Evolutionary conservation across 2,113 vertebrate genomes (phyloP), one percentile per base, ranked within the genome.

Genomic region (Asarcornis scutulata): DNA sequence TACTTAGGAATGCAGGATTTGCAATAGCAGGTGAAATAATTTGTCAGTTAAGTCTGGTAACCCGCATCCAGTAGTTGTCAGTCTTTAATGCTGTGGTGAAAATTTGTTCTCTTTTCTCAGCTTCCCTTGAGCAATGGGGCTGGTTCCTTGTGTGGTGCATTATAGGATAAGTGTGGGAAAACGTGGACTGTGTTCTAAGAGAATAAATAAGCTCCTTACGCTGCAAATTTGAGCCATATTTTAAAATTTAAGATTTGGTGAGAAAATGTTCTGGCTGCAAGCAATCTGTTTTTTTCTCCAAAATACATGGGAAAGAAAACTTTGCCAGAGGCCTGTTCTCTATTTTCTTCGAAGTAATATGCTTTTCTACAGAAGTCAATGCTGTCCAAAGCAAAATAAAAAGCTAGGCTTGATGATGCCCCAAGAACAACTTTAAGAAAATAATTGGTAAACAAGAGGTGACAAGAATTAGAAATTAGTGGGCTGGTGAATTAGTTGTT

Each of bases 1-100:
- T 52, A 82, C 82, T 82, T 55, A 46, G 62, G 88, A 94, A 92
- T 84, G 88, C 74, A 92, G 48, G 72, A 88, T 96, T 93, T 95
- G 88, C 81, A 86, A 32, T 44, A 73, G 32, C 79, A 96, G 88
- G 89, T 89, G 81, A 89, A 96, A 93, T 84, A 75, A 76, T 90
- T 95, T 93, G 76, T 93, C 76, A 77, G 73, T 83, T 58, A 77
- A 18, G n/a, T 78, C 82, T 96, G 59, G 69, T 95, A 96, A 92
- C 77, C 62, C 93, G 78, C 76, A 58, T 88, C 13, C 76, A 87
- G 87, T 63, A 73, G 34, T 56, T 88, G 69, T 82, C 88, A 52
- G 69, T 46, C 72, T 66, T 26, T 78, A n/a, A 42, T 60, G 55
- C 40, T 1, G 0, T 67, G 48, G 42, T 72, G 76, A 80, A 96